Evolutionary conservation across 64 coral and sea anemone genomes (phyloP), one percentile per base, ranked within the genome.

Genomic region (Dendronephthya gigantea): DNA sequence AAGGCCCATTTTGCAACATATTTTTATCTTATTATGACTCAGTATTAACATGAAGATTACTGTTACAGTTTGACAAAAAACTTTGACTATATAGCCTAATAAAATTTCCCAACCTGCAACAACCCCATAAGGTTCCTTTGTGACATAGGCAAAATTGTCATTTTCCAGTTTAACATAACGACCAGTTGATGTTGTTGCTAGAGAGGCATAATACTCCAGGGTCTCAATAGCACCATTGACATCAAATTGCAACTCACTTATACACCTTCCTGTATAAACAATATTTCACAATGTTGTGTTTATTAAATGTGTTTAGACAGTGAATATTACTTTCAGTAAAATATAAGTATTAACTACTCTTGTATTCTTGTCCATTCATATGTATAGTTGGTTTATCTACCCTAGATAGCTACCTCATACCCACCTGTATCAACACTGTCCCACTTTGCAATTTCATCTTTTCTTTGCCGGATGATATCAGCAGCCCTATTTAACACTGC

Each of bases 81-180:
- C n/a, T n/a, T n/a, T n/a, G n/a, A n/a, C n/a, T n/a, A n/a, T n/a
- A n/a, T n/a, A n/a, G n/a, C n/a, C n/a, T 35, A 49, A 35, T 22
- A 79, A 15, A 45, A 16, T 14, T 17, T 34, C 17, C 68, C 82
- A 34, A 97, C 94, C 94, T 93, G 86, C 91, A 35, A 97, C 92
- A 5, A 97, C 94, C 31, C 94, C 94, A 30, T 93, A 72, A 13
- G 94, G 89, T 30, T 97, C 94, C 35, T 92, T 87, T 56, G 91
- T 91, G 0, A 90, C 93, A 84, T 93, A 97, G 14, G 89, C 92
- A 86, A 97, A 97, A 79, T 86, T 87, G 2, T 89, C 94, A 89
- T 90, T 89, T 16, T 89, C 89, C 69, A 97, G 49, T 58, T 97
- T 92, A 17, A 93, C 68, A 50, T 97, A 89, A 62, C 91, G 85